A percentile compares a stretch with the other conserved stretches of the same genome.
These are phyloP conservation scores for Rhinella marina DNA, from an alignment of 2,797 vertebrate species.

Conservation along the genomic window DNA sequence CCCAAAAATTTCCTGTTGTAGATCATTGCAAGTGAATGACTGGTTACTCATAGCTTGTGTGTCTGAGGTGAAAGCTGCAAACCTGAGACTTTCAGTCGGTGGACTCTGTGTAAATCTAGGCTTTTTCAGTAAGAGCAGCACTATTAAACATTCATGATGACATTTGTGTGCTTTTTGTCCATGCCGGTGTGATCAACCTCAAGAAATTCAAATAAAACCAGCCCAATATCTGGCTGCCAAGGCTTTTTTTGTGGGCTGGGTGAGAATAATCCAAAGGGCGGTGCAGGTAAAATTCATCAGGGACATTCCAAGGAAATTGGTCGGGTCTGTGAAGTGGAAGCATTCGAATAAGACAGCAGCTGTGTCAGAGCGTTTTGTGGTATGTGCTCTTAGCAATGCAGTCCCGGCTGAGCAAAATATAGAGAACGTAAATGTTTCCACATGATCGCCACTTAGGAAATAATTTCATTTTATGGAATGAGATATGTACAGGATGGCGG, in stretches of 20 bases:
- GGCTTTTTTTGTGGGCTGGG: conserved; percentile 16
- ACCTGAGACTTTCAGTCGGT: background rate
- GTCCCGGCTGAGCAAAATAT: conserved; percentile 9
- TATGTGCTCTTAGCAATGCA: conserved; percentile 27
- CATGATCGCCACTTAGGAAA: background rate
- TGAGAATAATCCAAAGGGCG: conserved; percentile 32
- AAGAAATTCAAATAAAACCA: background rate
- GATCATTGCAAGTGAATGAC: background rate
- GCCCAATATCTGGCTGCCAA: background rate
- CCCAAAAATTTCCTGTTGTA: too few species aligned
- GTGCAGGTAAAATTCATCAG: conserved; percentile 40
- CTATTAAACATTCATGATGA: conserved; percentile 51
- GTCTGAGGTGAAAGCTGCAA: background rate
- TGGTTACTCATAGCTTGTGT: background rate
- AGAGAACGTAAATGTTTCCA: conserved; percentile 10
- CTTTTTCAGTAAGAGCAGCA: conserved; percentile 24
- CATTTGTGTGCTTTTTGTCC: conserved; percentile 41
- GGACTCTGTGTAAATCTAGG: background rate
- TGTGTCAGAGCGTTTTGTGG: conserved; percentile 17
- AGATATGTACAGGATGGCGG: background rate
- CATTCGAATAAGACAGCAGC: conserved; percentile 23
- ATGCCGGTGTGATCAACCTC: background rate
- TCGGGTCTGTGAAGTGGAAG: conserved; percentile 26
- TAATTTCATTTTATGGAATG: conserved; percentile 22
- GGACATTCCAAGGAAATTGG: conserved; percentile 36